Base-by-base conservation (phyloP, 2,888 invertebrate species). In the Selenia dentaria region DNA sequence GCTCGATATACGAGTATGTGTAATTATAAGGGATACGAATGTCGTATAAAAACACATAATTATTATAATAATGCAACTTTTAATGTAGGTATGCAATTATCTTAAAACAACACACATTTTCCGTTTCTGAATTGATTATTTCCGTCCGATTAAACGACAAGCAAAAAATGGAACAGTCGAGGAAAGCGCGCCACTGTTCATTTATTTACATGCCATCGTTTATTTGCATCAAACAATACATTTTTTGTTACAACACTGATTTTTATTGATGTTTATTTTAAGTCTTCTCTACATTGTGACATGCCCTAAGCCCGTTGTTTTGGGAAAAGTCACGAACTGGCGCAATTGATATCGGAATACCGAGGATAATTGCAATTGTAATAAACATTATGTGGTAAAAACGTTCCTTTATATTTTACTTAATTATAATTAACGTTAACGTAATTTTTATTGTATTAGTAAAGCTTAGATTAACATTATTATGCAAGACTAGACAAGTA, bases 271-370 rank as follows among this genome's bases (percentile, higher is more conserved):
- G 70, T 81, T 79, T 79, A 74, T 80, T 75, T 74, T 63, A 73
- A 76, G 74, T 74, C 69, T 61, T 49, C 56, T 80, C 76, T 79
- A 67, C 64, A 59, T 58, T 74, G 63, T 64, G 71, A 76, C 76
- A 64, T 60, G 44, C 46, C 49, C 16, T 82, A 75, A 90, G 76
- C 82, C 87, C 59, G 68, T 74, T 88, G 89, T 90, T 89, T 87
- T 87, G 74, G 66, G 54, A 70, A 78, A 86, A 87, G 87, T 87
- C 89, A 90, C 89, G 89, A 66, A 68, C 79, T 16, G 49, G 13
- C 56, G 54, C 75, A 68, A 82, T 79, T 81, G 79, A 82, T 78
- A 62, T 75, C 67, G 54, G 47, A 59, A 64, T 69, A 64, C 51
- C 61, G 59, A 70, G 65, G 59, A 66, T 70, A 70, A 79, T 79